A percentile compares a stretch with the other conserved stretches of the same genome.
These are phyloP conservation scores for Lycocerus yunnanus DNA, from an alignment of 2,888 invertebrate species.

Conservation along the genomic window DNA sequence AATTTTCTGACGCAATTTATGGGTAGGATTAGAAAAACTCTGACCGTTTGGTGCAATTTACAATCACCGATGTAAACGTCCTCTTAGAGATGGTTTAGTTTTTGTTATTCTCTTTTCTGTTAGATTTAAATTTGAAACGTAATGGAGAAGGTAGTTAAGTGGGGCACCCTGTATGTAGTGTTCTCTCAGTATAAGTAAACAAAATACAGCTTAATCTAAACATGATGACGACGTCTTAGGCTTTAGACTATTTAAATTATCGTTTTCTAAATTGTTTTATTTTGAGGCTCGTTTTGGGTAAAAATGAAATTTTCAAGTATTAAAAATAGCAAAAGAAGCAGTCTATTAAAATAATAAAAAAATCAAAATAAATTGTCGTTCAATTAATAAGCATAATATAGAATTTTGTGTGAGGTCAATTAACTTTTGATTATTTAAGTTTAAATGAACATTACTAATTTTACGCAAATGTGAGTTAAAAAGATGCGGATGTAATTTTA, in stretches of 20 bases:
- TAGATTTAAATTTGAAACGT: too few species aligned
- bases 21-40: too few species aligned
- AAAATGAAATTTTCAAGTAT: neutral
- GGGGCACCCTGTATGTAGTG: neutral
- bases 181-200: neutral
- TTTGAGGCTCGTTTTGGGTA: neutral
- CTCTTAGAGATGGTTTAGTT: too few species aligned
- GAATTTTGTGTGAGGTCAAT: neutral
- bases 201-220: neutral
- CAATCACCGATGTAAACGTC: too few species aligned
- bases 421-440: neutral
- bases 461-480: conserved; percentile 12
- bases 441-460: neutral
- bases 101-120: too few species aligned
- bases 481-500: conserved; percentile 42
- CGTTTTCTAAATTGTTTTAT: neutral
- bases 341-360: neutral
- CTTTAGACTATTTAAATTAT: neutral
- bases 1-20: too few species aligned
- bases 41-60: too few species aligned
- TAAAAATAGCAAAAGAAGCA: neutral
- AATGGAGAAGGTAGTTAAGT: neutral
- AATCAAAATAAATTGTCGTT: neutral
- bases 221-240: neutral
- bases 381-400: neutral